Evolutionary conservation across 2,113 vertebrate genomes (phyloP), one percentile per base, ranked within the genome.

Genomic region (Psilopsiagon aurifrons): DNA sequence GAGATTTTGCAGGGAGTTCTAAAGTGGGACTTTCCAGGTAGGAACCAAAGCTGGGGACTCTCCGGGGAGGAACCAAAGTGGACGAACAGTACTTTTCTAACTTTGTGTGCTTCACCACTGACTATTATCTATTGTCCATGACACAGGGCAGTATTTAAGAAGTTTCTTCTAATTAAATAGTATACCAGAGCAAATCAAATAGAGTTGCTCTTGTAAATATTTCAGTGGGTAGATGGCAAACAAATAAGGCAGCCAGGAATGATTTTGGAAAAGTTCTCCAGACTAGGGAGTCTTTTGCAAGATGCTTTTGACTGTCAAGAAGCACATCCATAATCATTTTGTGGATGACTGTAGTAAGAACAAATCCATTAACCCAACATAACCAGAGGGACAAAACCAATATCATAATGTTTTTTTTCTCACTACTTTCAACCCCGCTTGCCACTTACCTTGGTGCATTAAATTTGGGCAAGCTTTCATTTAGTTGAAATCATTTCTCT

Each of bases 151-250:
- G 81, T 88, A 92, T 92, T 97, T 94, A 92, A 92, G 47, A 95
- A 91, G 49, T 83, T 97, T 92, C 9, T 7, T 83, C 57, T 97
- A 97, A 96, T 69, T 93, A 70, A 92, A 83, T 84, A 87, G 39
- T 3, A 90, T 96, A 86, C 39, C 70, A 59, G 43, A 93, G 44
- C 39, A 94, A 97, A 97, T 92, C 90, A 89, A 95, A 96, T 83
- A 87, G 28, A 95, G n/a, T 3, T 76, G 5, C 79, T 95, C 49
- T 75, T 83, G 28, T 62, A 77, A 96, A 95, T 83, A 55, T 90
- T 95, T 96, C 74, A 71, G 11, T 69, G 46, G 35, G 7, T 78
- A 83, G 9, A 83, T 67, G 35, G 37, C 80, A 95, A 90, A 64
- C 2, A 80, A 97, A 44, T 46, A 78, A 94, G 19, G 13, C 29